Evolutionary conservation across 1,140 invertebrate genomes (phyloP).

Genomic region (Drosophila kohkoa): DNA sequence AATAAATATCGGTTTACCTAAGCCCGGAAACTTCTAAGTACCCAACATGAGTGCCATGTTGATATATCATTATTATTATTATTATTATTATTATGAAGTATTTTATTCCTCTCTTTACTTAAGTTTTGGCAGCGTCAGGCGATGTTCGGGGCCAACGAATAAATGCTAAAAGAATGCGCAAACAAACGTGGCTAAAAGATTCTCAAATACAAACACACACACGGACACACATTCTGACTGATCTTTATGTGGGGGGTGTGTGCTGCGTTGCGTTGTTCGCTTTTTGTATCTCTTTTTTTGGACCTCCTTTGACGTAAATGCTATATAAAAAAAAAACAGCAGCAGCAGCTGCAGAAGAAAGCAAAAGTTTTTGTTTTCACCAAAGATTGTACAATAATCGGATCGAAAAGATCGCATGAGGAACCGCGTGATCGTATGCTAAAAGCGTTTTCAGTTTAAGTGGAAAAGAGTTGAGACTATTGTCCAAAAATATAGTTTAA

Average conservation of each 20-base stretch:
- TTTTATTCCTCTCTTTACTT: background rate
- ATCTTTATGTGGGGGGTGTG: constrained; percentile 34
- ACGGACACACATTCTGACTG: background rate
- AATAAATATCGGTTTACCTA: constrained; percentile 38
- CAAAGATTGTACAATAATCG: background rate
- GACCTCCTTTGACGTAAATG: constrained; percentile 37
- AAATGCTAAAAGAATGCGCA: constrained; percentile 47
- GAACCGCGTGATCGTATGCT: background rate
- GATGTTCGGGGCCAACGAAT: background rate
- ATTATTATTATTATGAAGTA: constrained; percentile 10
- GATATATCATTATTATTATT: constrained; percentile 31
- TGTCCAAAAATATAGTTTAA: background rate
- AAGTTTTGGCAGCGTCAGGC: background rate
- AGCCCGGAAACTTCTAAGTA: constrained; percentile 37
- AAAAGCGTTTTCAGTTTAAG: background rate
- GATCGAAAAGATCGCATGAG: constrained; percentile 3
- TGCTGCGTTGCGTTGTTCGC: constrained; percentile 14
- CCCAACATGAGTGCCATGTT: constrained; percentile 16
- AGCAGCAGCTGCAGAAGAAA: constrained; percentile 13
- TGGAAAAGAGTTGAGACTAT: background rate
- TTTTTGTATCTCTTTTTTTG: constrained; percentile 16
- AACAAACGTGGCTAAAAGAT: constrained; percentile 39
- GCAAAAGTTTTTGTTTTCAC: constrained; percentile 19
- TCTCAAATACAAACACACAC: constrained; percentile 12
- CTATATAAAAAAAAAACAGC: constrained; percentile 6